These are phyloP conservation scores for Halichondria panicea DNA, from an alignment of 37 sponge, comb jelly and placozoan genomes.

Conservation along the genomic window DNA sequence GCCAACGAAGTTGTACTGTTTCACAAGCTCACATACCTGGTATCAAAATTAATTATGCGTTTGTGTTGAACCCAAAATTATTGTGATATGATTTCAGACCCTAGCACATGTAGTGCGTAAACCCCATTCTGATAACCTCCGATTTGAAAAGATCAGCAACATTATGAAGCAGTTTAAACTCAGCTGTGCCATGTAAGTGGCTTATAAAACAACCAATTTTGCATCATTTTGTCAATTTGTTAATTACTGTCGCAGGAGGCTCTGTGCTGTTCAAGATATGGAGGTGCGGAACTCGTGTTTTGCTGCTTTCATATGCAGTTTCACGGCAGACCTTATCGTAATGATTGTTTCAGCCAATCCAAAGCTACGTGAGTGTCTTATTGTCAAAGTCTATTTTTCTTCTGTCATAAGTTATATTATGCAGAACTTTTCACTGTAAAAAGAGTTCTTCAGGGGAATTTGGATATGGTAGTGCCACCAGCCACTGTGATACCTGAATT, in stretches of 20 bases:
- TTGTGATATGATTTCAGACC: too few species aligned
- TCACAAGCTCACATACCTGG: background rate
- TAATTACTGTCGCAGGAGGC: background rate
- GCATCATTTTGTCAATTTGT: background rate
- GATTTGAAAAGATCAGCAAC: background rate
- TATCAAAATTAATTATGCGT: too few species aligned
- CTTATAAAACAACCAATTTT: background rate
- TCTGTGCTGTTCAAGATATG: background rate
- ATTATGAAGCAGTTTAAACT: background rate
- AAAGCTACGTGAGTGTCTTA: background rate
- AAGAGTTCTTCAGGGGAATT: too few species aligned
- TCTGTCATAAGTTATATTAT: too few species aligned
- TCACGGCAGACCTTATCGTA: background rate
- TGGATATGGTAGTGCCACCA: too few species aligned
- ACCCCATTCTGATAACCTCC: background rate
- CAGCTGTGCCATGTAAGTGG: background rate
- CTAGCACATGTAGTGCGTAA: background rate
- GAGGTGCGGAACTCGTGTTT: background rate
- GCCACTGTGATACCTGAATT: too few species aligned
- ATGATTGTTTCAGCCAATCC: background rate
- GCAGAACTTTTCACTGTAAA: too few species aligned
- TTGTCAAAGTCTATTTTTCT: too few species aligned
- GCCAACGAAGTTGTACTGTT: background rate
- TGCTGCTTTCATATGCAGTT: background rate
- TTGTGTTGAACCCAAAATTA: too few species aligned